Conservation (phyloP, 2,797 vertebrate genomes). For the Argentina silus region DNA sequence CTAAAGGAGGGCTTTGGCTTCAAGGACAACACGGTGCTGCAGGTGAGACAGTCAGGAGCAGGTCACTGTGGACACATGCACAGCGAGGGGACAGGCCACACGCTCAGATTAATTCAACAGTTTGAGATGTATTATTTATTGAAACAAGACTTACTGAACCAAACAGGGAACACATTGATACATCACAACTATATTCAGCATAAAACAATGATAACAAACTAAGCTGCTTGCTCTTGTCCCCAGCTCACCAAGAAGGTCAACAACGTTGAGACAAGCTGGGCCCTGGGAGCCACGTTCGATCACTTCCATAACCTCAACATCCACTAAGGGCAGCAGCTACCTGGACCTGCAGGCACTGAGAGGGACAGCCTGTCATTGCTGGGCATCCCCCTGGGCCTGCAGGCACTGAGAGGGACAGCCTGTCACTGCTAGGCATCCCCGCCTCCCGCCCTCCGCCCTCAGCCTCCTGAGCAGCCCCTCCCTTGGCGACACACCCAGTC, state of each 20-base stretch:
- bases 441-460: conserved; percentile 24
- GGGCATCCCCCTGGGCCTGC: conserved; percentile 49
- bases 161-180: background rate
- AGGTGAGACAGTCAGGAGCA: conserved; percentile 77
- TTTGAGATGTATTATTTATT: too few species aligned
- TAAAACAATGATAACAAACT: background rate
- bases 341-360: conserved; percentile 63
- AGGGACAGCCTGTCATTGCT: conserved; percentile 66
- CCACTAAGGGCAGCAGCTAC: conserved; percentile 72
- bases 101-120: background rate
- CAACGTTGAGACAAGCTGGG: conserved; percentile 98
- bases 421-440: conserved; percentile 59
- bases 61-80: background rate
- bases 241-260: conserved; percentile 97
- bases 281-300: conserved; percentile 94
- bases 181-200: background rate
- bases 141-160: background rate
- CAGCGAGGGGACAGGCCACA: background rate
- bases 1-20: conserved; percentile 98
- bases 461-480: conserved; percentile 34
- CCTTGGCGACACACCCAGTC: conserved; percentile 43
- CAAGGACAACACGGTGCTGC: conserved; percentile 87
- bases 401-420: conserved; percentile 70
- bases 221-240: conserved; percentile 42
- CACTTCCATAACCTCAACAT: conserved; percentile 91